A percentile compares a stretch with the other conserved stretches of the same genome.
Conservation (phyloP, 2,888 invertebrate species). For the Sepioteuthis lessoniana region DNA sequence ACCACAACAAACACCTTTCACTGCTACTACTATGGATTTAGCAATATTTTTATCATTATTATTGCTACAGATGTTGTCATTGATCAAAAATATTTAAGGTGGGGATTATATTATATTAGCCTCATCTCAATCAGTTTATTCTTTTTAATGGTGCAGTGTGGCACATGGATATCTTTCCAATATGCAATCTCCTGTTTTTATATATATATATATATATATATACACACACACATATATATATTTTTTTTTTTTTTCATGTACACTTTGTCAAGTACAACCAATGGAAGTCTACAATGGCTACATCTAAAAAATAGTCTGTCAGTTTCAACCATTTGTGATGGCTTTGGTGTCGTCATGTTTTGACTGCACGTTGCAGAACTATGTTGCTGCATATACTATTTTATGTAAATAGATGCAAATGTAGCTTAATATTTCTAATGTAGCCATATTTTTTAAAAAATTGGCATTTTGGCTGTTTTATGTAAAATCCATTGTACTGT, state of each 20-base stretch:
- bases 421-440: conserved; percentile 12
- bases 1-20: conserved; percentile 18
- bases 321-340: conserved; percentile 9
- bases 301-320: conserved; percentile 20
- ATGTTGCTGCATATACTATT: conserved; percentile 23
- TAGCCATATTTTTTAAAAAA: not conserved
- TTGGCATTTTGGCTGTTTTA: conserved; percentile 35
- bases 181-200: conserved; percentile 33
- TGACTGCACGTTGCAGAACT: conserved; percentile 33
- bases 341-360: conserved; percentile 33
- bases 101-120: not conserved
- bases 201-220: not conserved
- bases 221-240: too few species aligned
- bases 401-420: conserved; percentile 6
- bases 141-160: not conserved
- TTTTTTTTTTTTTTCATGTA: not conserved
- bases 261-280: conserved; percentile 8
- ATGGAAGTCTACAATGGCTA: conserved; percentile 21
- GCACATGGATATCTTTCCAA: conserved; percentile 20
- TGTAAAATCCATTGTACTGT: conserved; percentile 42
- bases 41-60: conserved; percentile 23
- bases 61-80: conserved; percentile 33
- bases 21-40: conserved; percentile 23
- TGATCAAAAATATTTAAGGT: conserved; percentile 25
- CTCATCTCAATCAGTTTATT: not conserved